A percentile compares a stretch with the other conserved stretches of the same genome.
Conservation (phyloP, 2,888 invertebrate species). For the Herminia tarsipennalis region DNA sequence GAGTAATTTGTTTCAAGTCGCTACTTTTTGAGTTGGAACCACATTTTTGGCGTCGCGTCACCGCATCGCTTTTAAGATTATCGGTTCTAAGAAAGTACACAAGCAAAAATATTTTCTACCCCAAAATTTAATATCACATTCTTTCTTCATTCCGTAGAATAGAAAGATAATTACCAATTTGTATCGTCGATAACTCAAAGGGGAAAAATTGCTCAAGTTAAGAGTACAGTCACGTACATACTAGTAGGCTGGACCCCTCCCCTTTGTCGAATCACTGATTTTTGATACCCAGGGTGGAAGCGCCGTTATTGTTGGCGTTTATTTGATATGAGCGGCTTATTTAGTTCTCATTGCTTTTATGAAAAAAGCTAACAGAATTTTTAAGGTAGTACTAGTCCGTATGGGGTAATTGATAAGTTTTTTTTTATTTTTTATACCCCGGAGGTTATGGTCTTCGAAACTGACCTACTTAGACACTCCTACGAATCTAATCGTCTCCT, state of each 20-base stretch:
- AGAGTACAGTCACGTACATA: slow-evolving; percentile 33
- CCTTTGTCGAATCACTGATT: slow-evolving; percentile 35
- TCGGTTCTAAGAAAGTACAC: no score
- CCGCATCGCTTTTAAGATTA: no score
- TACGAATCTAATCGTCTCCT: no score
- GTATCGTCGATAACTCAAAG: slow-evolving; percentile 34
- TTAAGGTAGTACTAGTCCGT: not conserved
- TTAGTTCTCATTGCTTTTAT: not conserved
- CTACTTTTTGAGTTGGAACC: no score
- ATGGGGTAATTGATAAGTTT: no score
- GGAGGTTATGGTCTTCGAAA: no score
- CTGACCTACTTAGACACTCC: no score
- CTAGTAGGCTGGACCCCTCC: slow-evolving; percentile 19
- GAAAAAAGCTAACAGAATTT: not conserved
- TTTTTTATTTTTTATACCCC: no score
- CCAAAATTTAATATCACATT: slow-evolving; percentile 12
- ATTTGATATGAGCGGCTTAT: slow-evolving; percentile 3
- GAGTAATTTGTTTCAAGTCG: no score
- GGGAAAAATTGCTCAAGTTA: slow-evolving; percentile 19
- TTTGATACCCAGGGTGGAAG: slow-evolving; percentile 7
- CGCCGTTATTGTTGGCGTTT: slow-evolving; percentile 1
- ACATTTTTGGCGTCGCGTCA: no score
- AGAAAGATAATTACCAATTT: slow-evolving; percentile 42
- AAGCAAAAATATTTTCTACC: slow-evolving; percentile 1
- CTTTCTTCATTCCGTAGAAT: slow-evolving; percentile 22